Conservation (phyloP, 2,113 vertebrate species). For the Collichthys lucidus region DNA sequence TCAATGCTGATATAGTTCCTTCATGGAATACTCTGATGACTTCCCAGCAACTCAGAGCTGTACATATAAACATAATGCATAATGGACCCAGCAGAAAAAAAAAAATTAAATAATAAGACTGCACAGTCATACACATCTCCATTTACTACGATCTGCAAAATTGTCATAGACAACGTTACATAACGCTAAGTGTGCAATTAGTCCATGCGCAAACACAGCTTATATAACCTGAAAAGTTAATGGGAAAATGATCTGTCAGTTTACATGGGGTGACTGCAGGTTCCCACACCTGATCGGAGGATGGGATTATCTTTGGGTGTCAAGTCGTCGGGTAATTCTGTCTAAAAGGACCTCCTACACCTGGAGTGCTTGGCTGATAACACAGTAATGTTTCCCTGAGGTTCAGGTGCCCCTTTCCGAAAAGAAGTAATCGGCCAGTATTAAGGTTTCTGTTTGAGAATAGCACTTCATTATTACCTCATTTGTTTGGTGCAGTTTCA, state of each 20-base stretch:
- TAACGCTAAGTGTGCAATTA: constrained; percentile 60
- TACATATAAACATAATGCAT: background rate
- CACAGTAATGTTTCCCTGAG: constrained; percentile 12
- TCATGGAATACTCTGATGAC: background rate
- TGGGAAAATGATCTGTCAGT: constrained; percentile 67
- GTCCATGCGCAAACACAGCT: constrained; percentile 65
- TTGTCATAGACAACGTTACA: background rate
- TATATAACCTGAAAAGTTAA: constrained; percentile 69
- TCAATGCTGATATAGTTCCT: background rate
- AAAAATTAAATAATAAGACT: background rate
- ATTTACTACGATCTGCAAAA: background rate
- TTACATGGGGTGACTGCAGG: constrained; percentile 55
- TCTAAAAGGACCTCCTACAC: constrained; percentile 40
- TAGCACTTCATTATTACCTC: background rate
- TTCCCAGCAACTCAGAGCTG: background rate
- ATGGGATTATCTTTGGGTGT: constrained; percentile 54
- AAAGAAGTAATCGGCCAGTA: background rate
- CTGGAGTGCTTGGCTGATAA: background rate
- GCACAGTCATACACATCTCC: background rate
- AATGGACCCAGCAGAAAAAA: background rate
- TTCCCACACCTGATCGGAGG: constrained; percentile 62
- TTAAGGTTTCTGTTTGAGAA: background rate
- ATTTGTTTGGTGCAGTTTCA: no score
- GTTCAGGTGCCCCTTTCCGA: constrained; percentile 5
- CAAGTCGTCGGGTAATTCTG: constrained; percentile 51